Percentiles rank a stretch among this genome's conserved stretches.
These are phyloP conservation scores for Hyperoodon ampullatus DNA, from an alignment of 2,113 vertebrate genomes.

Conservation along the genomic window DNA sequence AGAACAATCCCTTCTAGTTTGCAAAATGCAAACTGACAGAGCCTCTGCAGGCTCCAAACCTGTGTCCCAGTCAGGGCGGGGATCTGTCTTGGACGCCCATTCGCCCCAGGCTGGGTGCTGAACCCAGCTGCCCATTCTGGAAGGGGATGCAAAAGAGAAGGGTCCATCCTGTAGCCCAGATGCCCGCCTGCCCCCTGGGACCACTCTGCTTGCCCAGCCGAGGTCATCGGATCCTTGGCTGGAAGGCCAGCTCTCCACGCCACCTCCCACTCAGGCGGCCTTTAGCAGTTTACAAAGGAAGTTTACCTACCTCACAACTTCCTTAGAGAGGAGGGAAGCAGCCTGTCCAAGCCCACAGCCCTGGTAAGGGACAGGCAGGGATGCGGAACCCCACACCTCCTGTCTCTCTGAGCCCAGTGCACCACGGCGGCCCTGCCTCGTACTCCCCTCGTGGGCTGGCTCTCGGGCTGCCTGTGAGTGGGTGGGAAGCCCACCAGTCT, in stretches of 20 bases:
- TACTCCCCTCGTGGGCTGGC: background rate
- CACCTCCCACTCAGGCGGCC: background rate
- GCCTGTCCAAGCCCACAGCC: background rate
- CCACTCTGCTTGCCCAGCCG: background rate
- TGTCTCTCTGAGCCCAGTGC: background rate
- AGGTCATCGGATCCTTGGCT: fast-evolving
- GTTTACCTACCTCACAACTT: background rate
- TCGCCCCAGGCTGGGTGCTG: background rate
- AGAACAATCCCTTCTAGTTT: background rate
- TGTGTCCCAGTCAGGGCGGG: background rate
- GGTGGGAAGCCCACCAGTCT: background rate
- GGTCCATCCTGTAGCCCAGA: background rate
- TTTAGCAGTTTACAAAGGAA: background rate
- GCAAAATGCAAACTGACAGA: background rate
- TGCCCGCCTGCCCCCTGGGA: background rate
- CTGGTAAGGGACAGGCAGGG: background rate
- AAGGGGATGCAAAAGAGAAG: background rate
- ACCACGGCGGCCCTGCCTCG: background rate
- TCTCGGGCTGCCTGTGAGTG: background rate
- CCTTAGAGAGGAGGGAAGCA: background rate
- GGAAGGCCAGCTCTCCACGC: background rate
- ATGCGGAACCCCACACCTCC: fast-evolving
- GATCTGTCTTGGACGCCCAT: background rate
- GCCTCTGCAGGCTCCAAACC: background rate
- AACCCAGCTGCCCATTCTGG: background rate